Evolutionary conservation across 2,113 vertebrate genomes (phyloP).

Genomic region (Amazona vittata): DNA sequence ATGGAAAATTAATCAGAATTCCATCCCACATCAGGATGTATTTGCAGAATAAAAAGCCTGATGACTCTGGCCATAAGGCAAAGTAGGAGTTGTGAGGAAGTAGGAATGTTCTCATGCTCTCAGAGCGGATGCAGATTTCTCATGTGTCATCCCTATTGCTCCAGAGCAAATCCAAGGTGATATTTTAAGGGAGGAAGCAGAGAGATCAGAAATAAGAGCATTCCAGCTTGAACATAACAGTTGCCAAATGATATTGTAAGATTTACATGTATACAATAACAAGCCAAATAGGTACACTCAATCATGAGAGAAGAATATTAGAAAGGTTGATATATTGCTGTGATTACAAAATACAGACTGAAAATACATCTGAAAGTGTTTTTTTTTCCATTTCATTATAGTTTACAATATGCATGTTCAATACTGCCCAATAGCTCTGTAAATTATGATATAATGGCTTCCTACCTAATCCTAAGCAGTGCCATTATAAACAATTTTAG

Average conservation of each 20-base stretch:
- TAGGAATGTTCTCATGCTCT: background rate
- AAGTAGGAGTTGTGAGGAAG: conserved; percentile 36
- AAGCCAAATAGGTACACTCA: conserved; percentile 44
- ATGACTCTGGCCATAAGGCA: background rate
- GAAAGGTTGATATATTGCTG: conserved; percentile 40
- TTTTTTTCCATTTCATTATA: conserved; percentile 62
- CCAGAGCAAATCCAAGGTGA: background rate
- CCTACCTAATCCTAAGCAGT: conserved; percentile 49
- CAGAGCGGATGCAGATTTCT: background rate
- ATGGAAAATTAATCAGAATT: background rate
- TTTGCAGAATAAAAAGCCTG: background rate
- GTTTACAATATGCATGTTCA: conserved; percentile 58
- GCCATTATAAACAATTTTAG: conserved; percentile 44
- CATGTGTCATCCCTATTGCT: background rate
- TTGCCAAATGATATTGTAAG: conserved; percentile 40
- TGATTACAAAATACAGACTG: conserved; percentile 27
- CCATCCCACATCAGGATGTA: background rate
- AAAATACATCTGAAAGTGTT: conserved; percentile 62
- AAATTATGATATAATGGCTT: conserved; percentile 51
- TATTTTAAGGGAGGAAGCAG: background rate
- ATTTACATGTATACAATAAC: conserved; percentile 50
- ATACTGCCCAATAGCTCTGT: conserved; percentile 56
- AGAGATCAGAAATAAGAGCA: conserved; percentile 55
- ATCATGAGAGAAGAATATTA: conserved; percentile 44
- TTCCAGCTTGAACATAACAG: conserved; percentile 21